A percentile compares a stretch with the other conserved stretches of the same genome.
These are phyloP conservation scores for Psittacula cyanocephala DNA, from an alignment of 2,113 vertebrate species.

Conservation along the genomic window DNA sequence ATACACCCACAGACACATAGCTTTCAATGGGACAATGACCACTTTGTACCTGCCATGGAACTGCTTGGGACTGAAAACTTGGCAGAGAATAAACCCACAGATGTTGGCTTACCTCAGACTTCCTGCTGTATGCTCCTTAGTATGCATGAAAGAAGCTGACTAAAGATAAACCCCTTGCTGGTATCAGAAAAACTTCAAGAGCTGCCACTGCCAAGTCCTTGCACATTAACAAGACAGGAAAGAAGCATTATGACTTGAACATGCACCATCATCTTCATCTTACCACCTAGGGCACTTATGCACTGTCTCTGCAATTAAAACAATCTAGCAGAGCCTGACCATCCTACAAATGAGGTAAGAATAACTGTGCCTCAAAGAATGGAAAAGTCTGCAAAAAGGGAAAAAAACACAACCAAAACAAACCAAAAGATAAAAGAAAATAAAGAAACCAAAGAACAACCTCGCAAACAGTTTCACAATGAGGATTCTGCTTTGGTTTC, in stretches of 20 bases:
- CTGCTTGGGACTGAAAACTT: background rate
- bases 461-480: background rate
- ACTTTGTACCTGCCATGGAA: background rate
- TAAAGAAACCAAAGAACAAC: background rate
- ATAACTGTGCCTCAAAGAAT: background rate
- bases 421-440: background rate
- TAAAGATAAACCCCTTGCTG: background rate
- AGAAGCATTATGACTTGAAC: background rate
- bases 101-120: background rate
- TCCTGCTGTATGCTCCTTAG: background rate
- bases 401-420: background rate
- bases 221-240: background rate
- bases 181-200: background rate
- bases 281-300: background rate
- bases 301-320: background rate
- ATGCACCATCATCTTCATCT: background rate
- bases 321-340: background rate
- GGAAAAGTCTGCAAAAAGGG: background rate
- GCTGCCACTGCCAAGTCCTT: background rate
- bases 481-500: background rate
- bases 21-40: background rate
- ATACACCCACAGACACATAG: background rate
- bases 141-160: background rate
- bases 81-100: background rate
- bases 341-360: background rate